Percentiles rank a stretch among this genome's conserved stretches.
Conservation (phyloP, 2,888 invertebrate genomes). For the Phaedon cochleariae region DNA sequence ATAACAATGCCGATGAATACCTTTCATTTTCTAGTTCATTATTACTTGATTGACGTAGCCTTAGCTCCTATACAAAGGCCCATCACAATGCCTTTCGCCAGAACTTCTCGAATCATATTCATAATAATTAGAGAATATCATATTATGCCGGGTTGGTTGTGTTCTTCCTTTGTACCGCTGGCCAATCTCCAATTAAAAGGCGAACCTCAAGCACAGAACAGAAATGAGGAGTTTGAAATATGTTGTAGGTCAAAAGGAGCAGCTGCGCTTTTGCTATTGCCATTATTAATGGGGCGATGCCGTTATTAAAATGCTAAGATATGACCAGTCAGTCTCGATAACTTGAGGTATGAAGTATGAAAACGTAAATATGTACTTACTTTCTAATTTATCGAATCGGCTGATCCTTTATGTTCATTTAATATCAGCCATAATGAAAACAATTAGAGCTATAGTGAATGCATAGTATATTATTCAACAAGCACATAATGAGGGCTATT, state of each 20-base stretch:
- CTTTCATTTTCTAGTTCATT: constrained; percentile 39
- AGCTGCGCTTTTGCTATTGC: constrained; percentile 29
- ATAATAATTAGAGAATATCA: constrained; percentile 49
- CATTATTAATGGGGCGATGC: constrained; percentile 4
- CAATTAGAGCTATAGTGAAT: no score
- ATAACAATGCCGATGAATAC: constrained; percentile 30
- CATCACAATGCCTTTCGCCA: constrained; percentile 35
- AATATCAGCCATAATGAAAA: no score
- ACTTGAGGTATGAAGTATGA: background rate
- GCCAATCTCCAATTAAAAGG: constrained; percentile 46
- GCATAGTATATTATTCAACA: no score
- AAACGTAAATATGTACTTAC: background rate
- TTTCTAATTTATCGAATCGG: no score
- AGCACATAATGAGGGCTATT: no score
- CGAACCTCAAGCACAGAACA: constrained; percentile 30
- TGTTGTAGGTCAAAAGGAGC: constrained; percentile 36
- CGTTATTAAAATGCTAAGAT: background rate
- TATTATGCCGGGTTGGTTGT: constrained; percentile 40
- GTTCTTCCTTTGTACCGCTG: constrained; percentile 43
- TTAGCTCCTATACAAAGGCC: constrained; percentile 35
- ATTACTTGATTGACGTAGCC: constrained; percentile 41
- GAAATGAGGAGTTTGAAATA: constrained; percentile 37
- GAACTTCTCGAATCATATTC: constrained; percentile 47
- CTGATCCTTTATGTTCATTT: no score
- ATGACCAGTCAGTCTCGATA: background rate